Base-by-base conservation (phyloP, 1,140 invertebrate genomes). In the Venturia canescens region DNA sequence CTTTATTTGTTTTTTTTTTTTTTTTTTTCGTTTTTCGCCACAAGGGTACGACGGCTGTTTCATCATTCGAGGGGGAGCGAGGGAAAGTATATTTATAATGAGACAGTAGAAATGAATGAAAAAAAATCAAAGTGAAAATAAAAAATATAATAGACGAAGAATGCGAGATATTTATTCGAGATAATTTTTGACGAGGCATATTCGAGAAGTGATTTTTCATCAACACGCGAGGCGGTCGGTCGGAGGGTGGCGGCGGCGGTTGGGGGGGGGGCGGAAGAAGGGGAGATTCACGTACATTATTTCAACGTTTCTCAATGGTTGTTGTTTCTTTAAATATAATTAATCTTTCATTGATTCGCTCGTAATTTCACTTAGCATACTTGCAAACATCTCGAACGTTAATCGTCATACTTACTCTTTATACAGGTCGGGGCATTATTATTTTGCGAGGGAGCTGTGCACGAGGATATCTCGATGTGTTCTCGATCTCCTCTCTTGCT, bases 361-460 rank as follows among this genome's bases (percentile, higher is more conserved):
- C 18, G 11, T 9, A 67, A 57, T 57, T 78, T 66, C 60, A 57
- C 82, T 72, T 85, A 53, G 38, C 83, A 78, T 80, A 63, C 78
- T 66, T 86, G 80, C 85, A 79, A 53, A 74, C 71, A 74, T 23
- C 38, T 74, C 71, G 27, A 38, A 53, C 71, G 23, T 74, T 83
- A 81, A 82, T 34, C 86, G 81, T 87, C 87, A 88, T 90, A 91
- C 89, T 91, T 89, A 90, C 90, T 90, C 86, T 90, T 91, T 90
- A 89, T 91, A 91, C 89, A 90, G 90, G 89, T 88, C 89, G 86
- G 84, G 81, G 38, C 71, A 74, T 74, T 74, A 71, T 71, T 88
- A 89, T 89, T 84, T 80, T 84, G 86, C 83, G 87, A 87, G 84
- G 84, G 86, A 82, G 81, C 69, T 48, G 76, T 57, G 60, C 27